Evolutionary conservation across 37 sponge, comb jelly and placozoan species (phyloP), one percentile per base, ranked within the genome.

Genomic region (Tethya wilhelma): DNA sequence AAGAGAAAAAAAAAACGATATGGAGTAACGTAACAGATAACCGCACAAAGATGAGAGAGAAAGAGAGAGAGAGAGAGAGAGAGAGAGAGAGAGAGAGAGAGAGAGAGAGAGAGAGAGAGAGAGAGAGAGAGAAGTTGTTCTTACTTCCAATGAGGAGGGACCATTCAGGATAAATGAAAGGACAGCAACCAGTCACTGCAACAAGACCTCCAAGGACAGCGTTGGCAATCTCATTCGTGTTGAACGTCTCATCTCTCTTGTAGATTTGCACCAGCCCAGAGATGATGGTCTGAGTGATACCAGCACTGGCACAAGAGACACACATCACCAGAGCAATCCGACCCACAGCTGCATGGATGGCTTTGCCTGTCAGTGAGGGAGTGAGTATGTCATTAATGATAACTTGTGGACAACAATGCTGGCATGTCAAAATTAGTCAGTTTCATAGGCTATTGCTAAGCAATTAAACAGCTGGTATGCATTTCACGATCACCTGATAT

Each of bases 181-280:
- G 84, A 64, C 94, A 94, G 64, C 90, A 90, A 9, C 89, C 88
- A 43, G 94, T 94, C 58, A 94, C 87, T 1, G 94, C 90, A 67
- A 94, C 94, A 56, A 94, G 81, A 32, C 64, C 77, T 0, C 86
- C 94, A 14, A 94, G 77, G 38, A 94, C 79, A 11, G 76, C 87
- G 59, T 94, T 94, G 74, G 94, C 94, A 66, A 94, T 94, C 80
- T 94, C 94, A 37, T 94, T 94, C 36, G 90, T 58, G 59, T 94
- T 94, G 67, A 77, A 91, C 9, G 70, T 81, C 34, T 91, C 86
- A 30, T 91, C 87, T 59, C 91, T 42, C 62, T 91, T 91, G 78
- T 91, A 91, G 19, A 91, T 77, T 75, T 93, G 94, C 17, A 88
- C 90, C 65, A 86, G 36, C 12, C 87, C 94, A 25, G 90, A 86